Evolutionary conservation across 2,113 vertebrate species (phyloP), one percentile per base, ranked within the genome.

Genomic region (human): DNA sequence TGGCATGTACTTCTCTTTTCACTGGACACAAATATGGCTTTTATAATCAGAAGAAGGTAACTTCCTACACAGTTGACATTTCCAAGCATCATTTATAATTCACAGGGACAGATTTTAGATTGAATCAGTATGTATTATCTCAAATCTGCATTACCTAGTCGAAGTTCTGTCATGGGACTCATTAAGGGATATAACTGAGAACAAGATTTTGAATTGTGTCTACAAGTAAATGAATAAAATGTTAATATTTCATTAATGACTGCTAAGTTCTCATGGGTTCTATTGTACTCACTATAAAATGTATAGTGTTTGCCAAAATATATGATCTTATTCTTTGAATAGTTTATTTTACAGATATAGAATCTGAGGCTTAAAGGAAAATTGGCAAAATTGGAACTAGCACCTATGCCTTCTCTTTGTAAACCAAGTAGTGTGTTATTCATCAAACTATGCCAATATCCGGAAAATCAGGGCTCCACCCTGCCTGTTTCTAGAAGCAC

Each of bases 191-290:
- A n/a, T 27, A 92, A 57, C 7, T 68, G n/a, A 81, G 72, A 75
- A 70, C 16, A 78, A 92, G 83, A 57, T 50, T 95, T 66, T 40
- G 43, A 57, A 13, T 68, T 93, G 27, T 91, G 8, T 76, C 35
- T 88, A n/a, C 35, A 87, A 27, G 27, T 80, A 93, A 85, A 81
- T 61, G n/a, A 79, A 89, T 84, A 78, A 95, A 95, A 90, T 1
- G 6, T 59, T 70, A 90, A 73, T 80, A 90, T 81, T 61, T 93
- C 27, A 93, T 76, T 64, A 90, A 75, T 70, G 13, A 76, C 57
- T 30, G 23, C 55, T 76, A 88, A 59, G 6, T 75, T 61, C 14
- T 73, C 35, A 32, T 38, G 32, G 13, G 35, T 93, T 87, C 55
- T 66, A 52, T 72, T 64, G 9, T 52, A 16, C 38, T 82, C 2